Base-by-base conservation (phyloP, 2,113 vertebrate species). In the Perccottus glenii region DNA sequence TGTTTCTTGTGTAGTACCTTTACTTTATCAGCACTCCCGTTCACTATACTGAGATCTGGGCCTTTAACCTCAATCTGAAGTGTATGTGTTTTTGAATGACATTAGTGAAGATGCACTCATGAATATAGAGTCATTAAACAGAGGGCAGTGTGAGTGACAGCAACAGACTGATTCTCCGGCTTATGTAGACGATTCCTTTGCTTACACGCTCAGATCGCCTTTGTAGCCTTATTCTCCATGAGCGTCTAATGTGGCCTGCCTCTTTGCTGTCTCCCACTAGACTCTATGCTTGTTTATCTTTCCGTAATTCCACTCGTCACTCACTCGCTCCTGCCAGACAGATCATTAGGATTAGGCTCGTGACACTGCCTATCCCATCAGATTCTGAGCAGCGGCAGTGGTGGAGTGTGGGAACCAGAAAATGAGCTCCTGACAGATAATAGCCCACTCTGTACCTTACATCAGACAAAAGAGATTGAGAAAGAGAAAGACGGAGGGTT, bases 311-410 rank as follows among this genome's bases (percentile, higher is more conserved):
- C 60, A 62, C 75, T 88, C 32, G 52, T 83, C 78, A 70, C 66
- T 83, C 75, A 64, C 61, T 82, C 71, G 73, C 55, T 60, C 66
- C 82, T 71, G 75, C 50, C 61, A 77, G 79, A 84, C 70, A 83
- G 87, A 87, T 88, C 80, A 87, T 86, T 86, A 87, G 88, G 87
- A 90, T 89, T 89, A 89, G 57, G 68, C 71, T 50, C 62, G 40
- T 79, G 82, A 86, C 80, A 78, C 77, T 60, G 70, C 35, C 82
- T 64, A 76, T 76, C 77, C 81, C 80, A 79, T 83, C 78, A 79
- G 77, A 87, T 85, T 83, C 55, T 72, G 78, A 87, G 83, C 76
- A 63, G 78, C 83, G 74, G 71, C 73, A 83, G 82, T 72, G 68
- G 67, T 69, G 50, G 72, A 84, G 84, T 83, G 89, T 88, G 84